A percentile compares a stretch with the other conserved stretches of the same genome.
Conservation (phyloP, 2,888 invertebrate species). For the Apoda limacodes region DNA sequence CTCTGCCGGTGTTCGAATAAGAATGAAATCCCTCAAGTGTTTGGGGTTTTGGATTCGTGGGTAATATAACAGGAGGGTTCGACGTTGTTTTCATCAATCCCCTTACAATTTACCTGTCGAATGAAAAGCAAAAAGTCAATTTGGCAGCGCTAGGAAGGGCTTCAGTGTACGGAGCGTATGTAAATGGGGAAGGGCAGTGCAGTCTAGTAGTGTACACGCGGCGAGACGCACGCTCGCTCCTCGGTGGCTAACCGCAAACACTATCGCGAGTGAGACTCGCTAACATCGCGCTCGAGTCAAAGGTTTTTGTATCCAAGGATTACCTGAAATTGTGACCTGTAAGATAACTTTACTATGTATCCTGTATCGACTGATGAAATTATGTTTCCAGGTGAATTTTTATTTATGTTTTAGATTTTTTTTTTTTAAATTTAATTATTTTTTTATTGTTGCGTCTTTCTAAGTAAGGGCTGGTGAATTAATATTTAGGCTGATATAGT, state of each 20-base stretch:
- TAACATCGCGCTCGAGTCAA: too few relatives aligned
- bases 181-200: slow-evolving; percentile 65
- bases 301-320: slow-evolving; percentile 17
- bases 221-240: slow-evolving; percentile 32
- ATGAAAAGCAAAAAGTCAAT: slow-evolving; percentile 69
- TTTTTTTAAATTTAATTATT: too few relatives aligned
- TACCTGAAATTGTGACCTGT: slow-evolving; percentile 23
- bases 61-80: slow-evolving; percentile 35
- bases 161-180: slow-evolving; percentile 44
- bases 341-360: slow-evolving; percentile 40
- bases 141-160: slow-evolving; percentile 64
- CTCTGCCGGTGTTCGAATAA: slow-evolving; percentile 23
- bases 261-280: too few relatives aligned
- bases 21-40: slow-evolving; percentile 25
- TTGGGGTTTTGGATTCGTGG: slow-evolving; percentile 27
- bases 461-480: too few relatives aligned
- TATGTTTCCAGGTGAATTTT: slow-evolving; percentile 40
- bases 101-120: slow-evolving; percentile 65
- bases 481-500: too few relatives aligned
- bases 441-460: too few relatives aligned
- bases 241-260: too few relatives aligned
- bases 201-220: slow-evolving; percentile 38
- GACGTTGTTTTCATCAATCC: slow-evolving; percentile 51
- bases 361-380: slow-evolving; percentile 50
- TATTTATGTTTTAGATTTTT: slow-evolving; percentile 7